Base-by-base conservation (phyloP, 2,113 vertebrate species). In the Otocyon megalotis region DNA sequence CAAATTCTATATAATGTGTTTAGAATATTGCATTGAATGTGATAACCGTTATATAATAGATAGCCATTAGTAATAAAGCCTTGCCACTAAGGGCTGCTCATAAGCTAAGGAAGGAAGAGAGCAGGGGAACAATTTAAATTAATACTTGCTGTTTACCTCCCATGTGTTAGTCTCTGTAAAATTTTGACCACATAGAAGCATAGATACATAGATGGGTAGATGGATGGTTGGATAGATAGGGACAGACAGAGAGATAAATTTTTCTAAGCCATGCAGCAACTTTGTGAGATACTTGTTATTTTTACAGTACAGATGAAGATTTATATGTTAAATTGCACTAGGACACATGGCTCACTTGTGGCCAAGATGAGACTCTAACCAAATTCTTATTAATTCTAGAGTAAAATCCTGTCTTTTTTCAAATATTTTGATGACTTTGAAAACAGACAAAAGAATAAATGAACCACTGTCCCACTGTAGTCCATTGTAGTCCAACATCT, bases 121-220 rank as follows among this genome's bases (percentile, higher is more conserved):
- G 1, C 10, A 71, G 13, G 16, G 13, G 30, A 22, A 8, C 5
- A 43, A 72, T 17, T n/a, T 2, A 60, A 24, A 83, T 3, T 19
- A 28, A n/a, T n/a, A 14, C 32, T 26, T 53, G 0, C 5, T 48
- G 1, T 37, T 69, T 48, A 65, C 0, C 14, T 48, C 11, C 0
- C 28, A 4, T 22, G 14, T 60, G 8, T 14, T 13, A 67, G 14
- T 87, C 1, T 93, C 1, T 82, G 5, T 13, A 43, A 58, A 56
- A 4, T n/a, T 32, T 32, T 54, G 15, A 72, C 48, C 6, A 8
- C 1, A 17, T 50, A 12, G 8, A 74, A 67, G 13, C 2, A 7
- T 9, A 43, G 43, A 6, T 43, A 43, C 43, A 43, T 54, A 54
- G 13, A 54, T 54, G 5, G 13, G 3, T 54, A 54, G 54, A 54